A percentile compares a stretch with the other conserved stretches of the same genome.
These are phyloP conservation scores for Dermolepida albohirtum DNA, from an alignment of 2,888 invertebrate genomes.

Conservation along the genomic window DNA sequence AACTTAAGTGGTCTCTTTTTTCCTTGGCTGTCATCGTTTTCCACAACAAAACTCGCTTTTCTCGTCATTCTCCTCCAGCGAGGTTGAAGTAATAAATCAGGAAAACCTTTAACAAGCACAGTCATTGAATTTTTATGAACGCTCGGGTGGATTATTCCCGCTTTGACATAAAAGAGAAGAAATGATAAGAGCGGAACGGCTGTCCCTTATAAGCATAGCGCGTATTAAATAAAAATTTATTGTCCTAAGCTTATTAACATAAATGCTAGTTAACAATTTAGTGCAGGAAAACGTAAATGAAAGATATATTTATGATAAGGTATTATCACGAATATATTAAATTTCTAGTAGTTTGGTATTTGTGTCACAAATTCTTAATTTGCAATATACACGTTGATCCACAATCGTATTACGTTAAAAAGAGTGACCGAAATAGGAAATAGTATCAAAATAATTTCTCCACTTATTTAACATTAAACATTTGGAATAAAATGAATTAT, in stretches of 20 bases:
- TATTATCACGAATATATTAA: too few relatives aligned
- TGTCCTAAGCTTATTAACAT: conserved; percentile 27
- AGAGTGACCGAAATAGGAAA: too few relatives aligned
- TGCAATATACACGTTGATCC: too few relatives aligned
- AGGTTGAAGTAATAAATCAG: conserved; percentile 50
- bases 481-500: too few relatives aligned
- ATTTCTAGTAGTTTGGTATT: too few relatives aligned
- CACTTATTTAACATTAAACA: too few relatives aligned
- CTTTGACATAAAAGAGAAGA: conserved; percentile 33
- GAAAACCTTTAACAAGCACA: conserved; percentile 49
- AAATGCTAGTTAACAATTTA: conserved; percentile 25
- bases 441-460: too few relatives aligned
- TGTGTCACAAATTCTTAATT: too few relatives aligned
- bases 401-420: too few relatives aligned
- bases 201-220: conserved; percentile 25
- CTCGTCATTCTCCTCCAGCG: conserved; percentile 34
- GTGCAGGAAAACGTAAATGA: not conserved
- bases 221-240: conserved; percentile 34
- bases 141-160: conserved; percentile 32
- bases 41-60: conserved; percentile 28
- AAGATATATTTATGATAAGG: not conserved
- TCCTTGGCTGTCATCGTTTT: conserved; percentile 11
- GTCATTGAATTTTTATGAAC: conserved; percentile 50
- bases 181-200: conserved; percentile 32
- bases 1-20: conserved; percentile 13